Base-by-base conservation (phyloP, 2,113 vertebrate species). In the Gymnorhina tibicen region DNA sequence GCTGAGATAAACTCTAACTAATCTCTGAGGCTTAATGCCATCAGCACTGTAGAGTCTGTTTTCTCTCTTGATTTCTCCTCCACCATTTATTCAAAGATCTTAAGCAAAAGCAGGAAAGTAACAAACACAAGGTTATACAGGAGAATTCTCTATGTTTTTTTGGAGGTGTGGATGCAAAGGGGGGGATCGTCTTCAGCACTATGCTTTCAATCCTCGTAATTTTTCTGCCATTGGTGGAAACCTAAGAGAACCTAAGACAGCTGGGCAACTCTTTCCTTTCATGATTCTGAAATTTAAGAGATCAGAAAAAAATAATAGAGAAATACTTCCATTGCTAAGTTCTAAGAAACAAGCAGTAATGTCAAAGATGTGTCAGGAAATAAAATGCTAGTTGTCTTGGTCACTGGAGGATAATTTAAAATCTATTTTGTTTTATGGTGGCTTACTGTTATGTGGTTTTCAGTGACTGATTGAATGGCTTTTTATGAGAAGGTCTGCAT, bases 1-100 rank as follows among this genome's bases (percentile, higher is more conserved):
- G 94, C 80, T 77, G 69, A 95, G 80, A 95, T 78, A 94, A 93
- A 90, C 92, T 76, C 88, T 81, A 92, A 83, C 85, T 80, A 63
- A 96, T 93, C 95, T 91, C 92, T 67, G 80, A 89, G 93, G 83
- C 30, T 77, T 84, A 67, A 67, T 92, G 86, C 68, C 91, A 84
- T 86, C 89, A 93, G 68, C 91, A 55, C 60, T 64, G 17, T 8
- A 74, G 53, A 85, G 33, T 42, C 76, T 93, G 80, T 81, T 80
- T 92, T 70, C 68, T 94, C 85, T 85, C 91, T 80, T 83, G 16
- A 67, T 88, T 96, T 84, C 59, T 89, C 46, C 55, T 92, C 64
- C 26, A 63, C n/a, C 39, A 28, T 78, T 89, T 89, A 55, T 75
- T 79, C 18, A 55, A 82, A 82, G 33, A 39, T 70, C 64, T 92